These are phyloP conservation scores for Epizoanthus scotinus DNA, from an alignment of 92 coral and sea anemone genomes.

Conservation along the genomic window DNA sequence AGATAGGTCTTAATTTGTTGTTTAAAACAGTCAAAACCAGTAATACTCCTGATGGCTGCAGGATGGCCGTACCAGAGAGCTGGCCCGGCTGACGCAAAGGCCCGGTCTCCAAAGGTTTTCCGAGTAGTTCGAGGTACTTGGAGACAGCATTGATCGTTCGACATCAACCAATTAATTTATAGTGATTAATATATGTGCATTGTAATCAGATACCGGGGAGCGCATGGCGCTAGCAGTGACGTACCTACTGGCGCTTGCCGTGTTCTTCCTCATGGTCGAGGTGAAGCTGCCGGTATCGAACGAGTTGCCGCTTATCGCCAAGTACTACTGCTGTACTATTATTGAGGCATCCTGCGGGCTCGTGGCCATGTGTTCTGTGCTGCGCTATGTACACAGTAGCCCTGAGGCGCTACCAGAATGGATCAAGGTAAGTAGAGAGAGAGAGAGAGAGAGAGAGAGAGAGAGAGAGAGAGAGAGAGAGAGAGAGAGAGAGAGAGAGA, in stretches of 20 bases:
- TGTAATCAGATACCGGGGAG: conserved; percentile 83
- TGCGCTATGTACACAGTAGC: conserved; percentile 72
- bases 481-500: too few species aligned
- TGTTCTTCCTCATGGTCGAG: conserved; percentile 95
- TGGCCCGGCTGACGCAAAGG: too few species aligned
- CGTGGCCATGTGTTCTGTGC: conserved; percentile 78
- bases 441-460: too few species aligned
- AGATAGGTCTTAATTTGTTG: too few species aligned
- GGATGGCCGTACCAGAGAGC: too few species aligned
- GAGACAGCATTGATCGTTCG: too few species aligned
- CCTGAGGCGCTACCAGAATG: conserved; percentile 72
- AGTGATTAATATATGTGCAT: neutral
- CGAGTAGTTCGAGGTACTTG: too few species aligned
- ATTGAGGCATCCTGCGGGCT: conserved; percentile 74
- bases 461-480: too few species aligned
- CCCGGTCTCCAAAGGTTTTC: too few species aligned
- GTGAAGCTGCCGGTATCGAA: conserved; percentile 80
- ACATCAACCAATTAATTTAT: neutral
- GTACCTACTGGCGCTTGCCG: conserved; percentile 86
- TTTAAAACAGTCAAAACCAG: too few species aligned
- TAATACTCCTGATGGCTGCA: too few species aligned
- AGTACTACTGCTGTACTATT: conserved; percentile 94
- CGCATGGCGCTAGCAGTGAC: conserved; percentile 98
- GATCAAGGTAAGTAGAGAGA: conserved; percentile 88
- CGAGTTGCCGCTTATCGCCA: conserved; percentile 86